phyloP scores from a whole-genome alignment of 2,888 invertebrate genomes.

The Subacronicta megacephala region DNA sequence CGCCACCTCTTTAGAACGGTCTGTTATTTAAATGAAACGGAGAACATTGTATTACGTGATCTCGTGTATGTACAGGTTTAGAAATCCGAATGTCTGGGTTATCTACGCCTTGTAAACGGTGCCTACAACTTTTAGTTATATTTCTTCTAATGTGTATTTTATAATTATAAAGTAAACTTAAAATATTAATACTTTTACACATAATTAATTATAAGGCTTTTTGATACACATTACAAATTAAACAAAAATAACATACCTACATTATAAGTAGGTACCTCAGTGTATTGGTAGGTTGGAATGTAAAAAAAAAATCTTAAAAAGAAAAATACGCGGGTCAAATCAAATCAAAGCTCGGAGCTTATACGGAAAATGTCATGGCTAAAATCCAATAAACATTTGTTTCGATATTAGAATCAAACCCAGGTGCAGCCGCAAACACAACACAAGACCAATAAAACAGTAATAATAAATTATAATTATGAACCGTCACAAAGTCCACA shows the following conservation, averaged over 20 bases:
- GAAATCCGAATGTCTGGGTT: slow-evolving; percentile 40
- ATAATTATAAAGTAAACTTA: not conserved
- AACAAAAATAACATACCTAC: too few species aligned
- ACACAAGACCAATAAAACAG: slow-evolving; percentile 2
- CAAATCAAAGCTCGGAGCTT: too few species aligned
- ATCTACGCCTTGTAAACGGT: slow-evolving; percentile 39
- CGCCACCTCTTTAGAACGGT: slow-evolving; percentile 58
- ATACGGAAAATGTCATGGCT: too few species aligned
- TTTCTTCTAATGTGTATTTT: slow-evolving; percentile 33
- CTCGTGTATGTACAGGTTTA: slow-evolving; percentile 50
- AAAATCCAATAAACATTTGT: too few species aligned
- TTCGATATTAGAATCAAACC: too few species aligned
- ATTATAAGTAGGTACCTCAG: too few species aligned
- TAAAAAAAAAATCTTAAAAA: too few species aligned
- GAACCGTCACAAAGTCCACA: slow-evolving; percentile 24
- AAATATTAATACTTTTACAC: not conserved
- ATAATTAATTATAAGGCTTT: too few species aligned
- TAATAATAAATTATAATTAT: slow-evolving; percentile 13
- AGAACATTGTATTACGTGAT: slow-evolving; percentile 52
- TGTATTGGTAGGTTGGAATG: too few species aligned
- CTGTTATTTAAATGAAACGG: slow-evolving; percentile 58
- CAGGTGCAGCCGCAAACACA: not conserved
- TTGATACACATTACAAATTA: too few species aligned
- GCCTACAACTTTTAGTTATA: slow-evolving; percentile 22
- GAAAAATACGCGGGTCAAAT: too few species aligned